Evolutionary conservation across 1,140 invertebrate species (phyloP), one percentile per base, ranked within the genome.

Genomic region (Pentalonia nigronervosa): DNA sequence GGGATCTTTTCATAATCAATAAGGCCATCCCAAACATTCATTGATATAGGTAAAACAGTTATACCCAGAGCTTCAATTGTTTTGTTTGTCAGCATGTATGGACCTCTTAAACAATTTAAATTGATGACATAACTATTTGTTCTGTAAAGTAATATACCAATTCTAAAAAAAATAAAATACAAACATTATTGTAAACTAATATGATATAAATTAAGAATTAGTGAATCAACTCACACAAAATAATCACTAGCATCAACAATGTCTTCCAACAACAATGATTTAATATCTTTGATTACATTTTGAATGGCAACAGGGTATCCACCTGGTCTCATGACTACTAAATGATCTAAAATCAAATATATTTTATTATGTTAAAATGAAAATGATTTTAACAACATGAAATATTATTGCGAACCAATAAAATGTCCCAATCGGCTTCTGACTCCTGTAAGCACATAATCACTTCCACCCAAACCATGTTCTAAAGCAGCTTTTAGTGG

Each of bases 281-380:
- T 34, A n/a, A 56, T 21, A 30, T 47, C 45, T 14, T 91, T 90
- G 2, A 48, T 94, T 94, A 45, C 60, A 86, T 94, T 94, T 94
- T 95, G 95, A 67, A 96, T 94, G 56, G 95, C 95, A 48, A 96
- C 94, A 30, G 96, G 95, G 94, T 95, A 96, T 45, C 96, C 96
- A 93, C 95, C 95, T 94, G 96, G 95, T 81, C 95, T 94, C 95
- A 96, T 95, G 8, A 96, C 94, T 50, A 96, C 94, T 21, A 95
- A 94, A 94, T 96, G 95, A 95, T 96, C 96, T 96, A 93, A 94
- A 95, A 95, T 90, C 90, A 83, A 94, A 91, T 89, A 89, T 83
- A 86, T 94, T 94, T 50, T 41, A 86, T 88, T 20, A 76, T n/a
- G 93, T 45, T 76, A 56, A 34, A 47, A 48, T 86, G 25, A n/a